A percentile compares a stretch with the other conserved stretches of the same genome.
Evolutionary conservation across 2,888 invertebrate species (phyloP).

Genomic region (Unio delphinus): DNA sequence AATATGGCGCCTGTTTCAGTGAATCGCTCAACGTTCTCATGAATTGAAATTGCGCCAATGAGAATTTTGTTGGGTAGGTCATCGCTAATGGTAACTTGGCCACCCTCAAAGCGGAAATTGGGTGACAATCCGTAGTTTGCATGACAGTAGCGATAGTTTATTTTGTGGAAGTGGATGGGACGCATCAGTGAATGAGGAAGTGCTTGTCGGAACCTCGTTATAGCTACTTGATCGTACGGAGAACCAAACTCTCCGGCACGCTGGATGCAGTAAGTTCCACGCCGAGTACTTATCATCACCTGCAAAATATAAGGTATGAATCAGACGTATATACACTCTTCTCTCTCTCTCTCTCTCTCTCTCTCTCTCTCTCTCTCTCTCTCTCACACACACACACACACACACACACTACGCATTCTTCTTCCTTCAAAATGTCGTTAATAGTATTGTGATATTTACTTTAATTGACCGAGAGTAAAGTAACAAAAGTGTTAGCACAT

Average conservation of each 20-base stretch:
- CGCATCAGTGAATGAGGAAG: slow-evolving; percentile 40
- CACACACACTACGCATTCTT: too few species aligned
- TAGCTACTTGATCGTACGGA: slow-evolving; percentile 53
- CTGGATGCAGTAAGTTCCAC: slow-evolving; percentile 71
- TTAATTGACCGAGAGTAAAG: too few species aligned
- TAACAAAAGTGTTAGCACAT: too few species aligned
- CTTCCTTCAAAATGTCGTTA: too few species aligned
- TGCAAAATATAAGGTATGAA: slow-evolving; percentile 19
- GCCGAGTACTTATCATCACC: slow-evolving; percentile 71
- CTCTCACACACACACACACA: too few species aligned
- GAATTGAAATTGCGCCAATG: slow-evolving; percentile 34
- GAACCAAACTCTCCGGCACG: slow-evolving; percentile 56
- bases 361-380: slow-evolving; percentile 18
- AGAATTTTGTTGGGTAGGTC: slow-evolving; percentile 47
- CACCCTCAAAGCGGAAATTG: slow-evolving; percentile 39
- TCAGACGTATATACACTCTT: too few species aligned
- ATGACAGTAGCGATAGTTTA: slow-evolving; percentile 45
- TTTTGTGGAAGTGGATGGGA: slow-evolving; percentile 40
- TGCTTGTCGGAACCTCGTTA: slow-evolving; percentile 38
- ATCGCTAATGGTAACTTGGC: slow-evolving; percentile 43
- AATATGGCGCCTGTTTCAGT: slow-evolving; percentile 37
- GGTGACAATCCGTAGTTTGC: slow-evolving; percentile 43
- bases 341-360: not conserved
- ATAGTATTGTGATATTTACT: too few species aligned
- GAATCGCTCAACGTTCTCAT: slow-evolving; percentile 35